Conservation (phyloP, 2,888 invertebrate species). For the Ceriagrion tenellum region DNA sequence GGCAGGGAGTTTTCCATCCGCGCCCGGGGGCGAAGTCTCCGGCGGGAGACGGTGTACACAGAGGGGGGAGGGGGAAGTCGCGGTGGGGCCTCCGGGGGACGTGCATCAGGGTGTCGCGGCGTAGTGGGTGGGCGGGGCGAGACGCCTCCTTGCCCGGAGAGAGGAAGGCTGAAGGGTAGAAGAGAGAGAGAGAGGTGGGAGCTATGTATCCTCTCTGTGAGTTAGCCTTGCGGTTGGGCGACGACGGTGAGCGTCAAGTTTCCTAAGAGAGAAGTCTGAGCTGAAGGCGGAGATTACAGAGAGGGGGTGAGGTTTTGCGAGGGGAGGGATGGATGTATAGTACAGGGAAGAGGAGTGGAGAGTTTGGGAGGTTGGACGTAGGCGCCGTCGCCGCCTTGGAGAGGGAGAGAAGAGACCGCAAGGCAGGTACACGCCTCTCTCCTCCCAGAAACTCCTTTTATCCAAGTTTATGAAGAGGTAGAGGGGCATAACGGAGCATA, state of each 20-base stretch:
- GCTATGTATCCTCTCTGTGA: conserved; percentile 41
- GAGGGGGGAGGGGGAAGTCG: neutral
- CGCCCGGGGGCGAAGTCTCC: neutral
- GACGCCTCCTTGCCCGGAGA: neutral
- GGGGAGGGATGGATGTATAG: neutral
- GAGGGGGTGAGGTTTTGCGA: neutral
- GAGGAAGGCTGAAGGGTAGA: neutral
- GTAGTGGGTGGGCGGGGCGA: neutral
- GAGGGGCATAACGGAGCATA: neutral
- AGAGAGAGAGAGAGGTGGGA: no score
- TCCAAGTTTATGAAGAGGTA: conserved; percentile 49
- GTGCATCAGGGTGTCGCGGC: conserved; percentile 6
- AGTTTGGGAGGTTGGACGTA: neutral
- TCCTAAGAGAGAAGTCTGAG: neutral
- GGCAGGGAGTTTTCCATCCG: neutral
- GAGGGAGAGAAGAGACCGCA: conserved; percentile 13
- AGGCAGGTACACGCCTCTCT: neutral
- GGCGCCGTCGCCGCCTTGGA: neutral
- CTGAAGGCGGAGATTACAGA: neutral
- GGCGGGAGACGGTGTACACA: neutral
- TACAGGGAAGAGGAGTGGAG: neutral
- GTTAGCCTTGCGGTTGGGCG: conserved; percentile 64
- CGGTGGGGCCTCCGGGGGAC: neutral
- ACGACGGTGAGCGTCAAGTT: conserved; percentile 46
- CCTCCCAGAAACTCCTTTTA: conserved; percentile 34